These are phyloP conservation scores for Ispidina lecontei DNA, from an alignment of 2,797 vertebrate genomes.

Conservation along the genomic window DNA sequence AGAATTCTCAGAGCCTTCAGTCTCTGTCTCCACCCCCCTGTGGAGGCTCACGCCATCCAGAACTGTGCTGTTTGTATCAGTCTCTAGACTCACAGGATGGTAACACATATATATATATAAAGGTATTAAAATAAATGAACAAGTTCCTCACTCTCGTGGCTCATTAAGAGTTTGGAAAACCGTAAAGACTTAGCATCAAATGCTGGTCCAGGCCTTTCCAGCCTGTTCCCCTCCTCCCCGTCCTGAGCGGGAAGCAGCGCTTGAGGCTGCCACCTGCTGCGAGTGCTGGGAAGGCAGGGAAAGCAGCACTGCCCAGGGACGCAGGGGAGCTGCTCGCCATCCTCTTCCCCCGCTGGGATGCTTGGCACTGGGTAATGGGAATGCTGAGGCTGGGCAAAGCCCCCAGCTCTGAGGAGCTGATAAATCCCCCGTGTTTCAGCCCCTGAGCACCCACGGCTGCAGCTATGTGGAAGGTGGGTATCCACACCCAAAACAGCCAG, in stretches of 20 bases:
- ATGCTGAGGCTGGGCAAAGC: neutral
- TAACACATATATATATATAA: neutral
- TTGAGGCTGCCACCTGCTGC: slow-evolving; percentile 38
- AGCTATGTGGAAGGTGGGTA: slow-evolving; percentile 38
- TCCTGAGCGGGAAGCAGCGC: neutral
- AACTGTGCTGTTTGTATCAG: fast-evolving
- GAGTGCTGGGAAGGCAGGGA: neutral
- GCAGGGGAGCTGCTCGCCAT: fast-evolving
- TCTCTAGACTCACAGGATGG: neutral
- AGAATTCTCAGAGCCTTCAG: neutral
- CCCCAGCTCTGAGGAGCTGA: neutral
- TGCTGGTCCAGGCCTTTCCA: neutral
- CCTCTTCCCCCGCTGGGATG: too few relatives aligned
- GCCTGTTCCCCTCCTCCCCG: too few relatives aligned
- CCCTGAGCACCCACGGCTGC: neutral
- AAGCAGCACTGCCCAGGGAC: fast-evolving
- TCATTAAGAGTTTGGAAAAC: neutral
- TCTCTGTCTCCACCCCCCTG: neutral
- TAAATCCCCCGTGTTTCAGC: neutral
- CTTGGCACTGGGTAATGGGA: neutral
- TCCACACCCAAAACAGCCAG: slow-evolving; percentile 17
- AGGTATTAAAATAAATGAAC: too few relatives aligned
- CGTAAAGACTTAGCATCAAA: neutral
- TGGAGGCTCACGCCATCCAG: neutral
- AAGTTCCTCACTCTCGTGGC: neutral